A percentile compares a stretch with the other conserved stretches of the same genome.
Conservation (phyloP, 37 sponge, comb jelly and placozoan species). For the Agelas oroides region DNA sequence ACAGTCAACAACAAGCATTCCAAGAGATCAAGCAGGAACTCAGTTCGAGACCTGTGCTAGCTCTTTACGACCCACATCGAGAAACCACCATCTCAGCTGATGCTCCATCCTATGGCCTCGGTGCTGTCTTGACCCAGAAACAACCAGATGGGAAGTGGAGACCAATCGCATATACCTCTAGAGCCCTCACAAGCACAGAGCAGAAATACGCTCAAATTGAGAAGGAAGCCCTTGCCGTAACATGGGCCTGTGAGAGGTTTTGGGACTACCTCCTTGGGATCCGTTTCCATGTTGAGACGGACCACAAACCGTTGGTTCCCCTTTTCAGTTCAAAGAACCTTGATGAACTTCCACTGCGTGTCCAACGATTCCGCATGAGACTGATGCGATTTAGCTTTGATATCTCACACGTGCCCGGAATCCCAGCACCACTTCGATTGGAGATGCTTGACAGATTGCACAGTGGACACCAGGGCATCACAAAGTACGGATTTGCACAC, state of each 20-base stretch:
- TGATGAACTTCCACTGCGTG: slow-evolving; percentile 32
- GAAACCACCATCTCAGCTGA: slow-evolving; percentile 39
- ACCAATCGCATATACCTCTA: slow-evolving; percentile 26
- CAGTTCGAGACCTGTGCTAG: slow-evolving; percentile 18
- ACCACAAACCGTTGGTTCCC: slow-evolving; percentile 60
- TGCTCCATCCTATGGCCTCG: slow-evolving; percentile 43
- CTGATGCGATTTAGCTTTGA: slow-evolving; percentile 37
- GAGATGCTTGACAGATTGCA: too few relatives aligned
- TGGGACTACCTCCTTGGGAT: slow-evolving; percentile 12
- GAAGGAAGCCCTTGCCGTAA: slow-evolving; percentile 41
- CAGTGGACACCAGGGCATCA: too few relatives aligned
- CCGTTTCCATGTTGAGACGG: slow-evolving; percentile 31
- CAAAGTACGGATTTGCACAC: too few relatives aligned
- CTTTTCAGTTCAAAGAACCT: slow-evolving; percentile 36
- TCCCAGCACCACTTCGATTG: too few relatives aligned
- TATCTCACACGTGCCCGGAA: slow-evolving; percentile 38
- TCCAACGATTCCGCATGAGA: slow-evolving; percentile 32
- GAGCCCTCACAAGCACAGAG: slow-evolving; percentile 33
- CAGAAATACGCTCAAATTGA: slow-evolving; percentile 52
- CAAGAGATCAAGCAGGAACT: slow-evolving; percentile 25
- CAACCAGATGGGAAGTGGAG: slow-evolving; percentile 25
- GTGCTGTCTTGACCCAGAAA: slow-evolving; percentile 47
- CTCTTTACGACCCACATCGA: slow-evolving; percentile 28
- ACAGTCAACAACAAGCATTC: slow-evolving; percentile 41
- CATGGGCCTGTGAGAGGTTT: slow-evolving; percentile 46